Evolutionary conservation across 2,797 vertebrate species (phyloP), one percentile per base, ranked within the genome.

Genomic region (Ctenopoma multispine): DNA sequence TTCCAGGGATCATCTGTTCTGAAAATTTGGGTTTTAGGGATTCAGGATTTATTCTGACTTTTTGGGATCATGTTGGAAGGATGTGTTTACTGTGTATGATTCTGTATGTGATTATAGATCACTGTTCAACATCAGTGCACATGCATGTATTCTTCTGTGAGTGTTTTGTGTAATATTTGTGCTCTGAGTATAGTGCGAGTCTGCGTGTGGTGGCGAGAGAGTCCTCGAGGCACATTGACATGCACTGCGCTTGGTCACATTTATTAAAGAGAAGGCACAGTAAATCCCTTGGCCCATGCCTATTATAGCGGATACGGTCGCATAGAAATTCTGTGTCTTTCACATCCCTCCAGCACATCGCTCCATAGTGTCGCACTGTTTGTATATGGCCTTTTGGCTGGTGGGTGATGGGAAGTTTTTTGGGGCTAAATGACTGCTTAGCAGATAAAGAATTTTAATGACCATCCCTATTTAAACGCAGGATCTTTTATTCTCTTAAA

Each of bases 401-500:
- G 21, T 63, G 77, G 79, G 63, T 63, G 77, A 72, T 31, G 75
- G 63, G 46, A 69, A 51, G 58, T 59, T 83, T 83, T 64, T 44
- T 63, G 40, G 65, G 51, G 65, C 80, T 89, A 90, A 92, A 89
- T 65, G 78, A 77, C 82, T 15, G 79, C 87, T 92, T 88, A 90
- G 90, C 73, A 91, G 89, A 93, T 92, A 87, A 92, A 92, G 87
- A 90, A 88, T 89, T 87, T 90, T 89, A 93, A 93, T 93, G 87
- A 80, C 85, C 72, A 24, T 75, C 48, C 75, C 75, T 47, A 58
- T 87, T 87, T 87, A 76, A 90, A 90, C 74, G 67, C 86, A 73
- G 80, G 70, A 79, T 81, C 84, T 85, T 91, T 90, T 91, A 82
- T 87, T 79, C 71, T 47, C 41, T 50, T 63, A 51, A 86, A 83